Evolutionary conservation across 2,888 invertebrate species (phyloP).

Genomic region (Tiphia femorata): DNA sequence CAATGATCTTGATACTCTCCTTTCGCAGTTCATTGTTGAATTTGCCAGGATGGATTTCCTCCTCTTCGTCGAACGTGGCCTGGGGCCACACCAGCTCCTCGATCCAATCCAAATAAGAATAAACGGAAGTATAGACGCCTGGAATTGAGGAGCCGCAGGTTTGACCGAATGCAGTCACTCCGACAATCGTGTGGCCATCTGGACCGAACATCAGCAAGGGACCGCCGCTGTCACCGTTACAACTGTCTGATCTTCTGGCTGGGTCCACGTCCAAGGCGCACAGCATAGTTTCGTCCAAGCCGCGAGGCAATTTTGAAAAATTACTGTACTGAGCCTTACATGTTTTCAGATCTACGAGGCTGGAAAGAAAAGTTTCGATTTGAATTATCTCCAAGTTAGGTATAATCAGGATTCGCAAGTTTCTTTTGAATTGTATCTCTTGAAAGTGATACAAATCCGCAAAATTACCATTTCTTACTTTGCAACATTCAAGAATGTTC

Average conservation of each 20-base stretch:
- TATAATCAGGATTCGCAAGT: not conserved
- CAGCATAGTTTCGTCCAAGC: constrained; percentile 52
- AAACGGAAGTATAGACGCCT: constrained; percentile 57
- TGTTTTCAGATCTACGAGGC: constrained; percentile 41
- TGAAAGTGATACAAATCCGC: too few relatives aligned
- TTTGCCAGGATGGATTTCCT: too few relatives aligned
- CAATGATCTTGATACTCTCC: too few relatives aligned
- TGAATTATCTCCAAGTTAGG: not conserved
- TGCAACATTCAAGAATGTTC: too few relatives aligned
- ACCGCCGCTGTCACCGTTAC: constrained; percentile 62
- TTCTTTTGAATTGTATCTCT: too few relatives aligned
- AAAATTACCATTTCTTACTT: too few relatives aligned
- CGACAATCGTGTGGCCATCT: constrained; percentile 45
- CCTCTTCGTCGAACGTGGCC: not conserved
- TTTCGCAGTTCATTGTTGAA: too few relatives aligned
- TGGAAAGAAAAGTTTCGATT: constrained; percentile 22
- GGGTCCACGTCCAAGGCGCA: constrained; percentile 52
- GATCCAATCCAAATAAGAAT: constrained; percentile 60
- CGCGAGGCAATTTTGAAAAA: constrained; percentile 44
- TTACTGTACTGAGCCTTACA: constrained; percentile 43
- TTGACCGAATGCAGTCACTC: constrained; percentile 59
- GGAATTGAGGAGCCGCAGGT: constrained; percentile 54
- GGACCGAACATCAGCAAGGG: constrained; percentile 50
- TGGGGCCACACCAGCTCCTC: constrained; percentile 56
- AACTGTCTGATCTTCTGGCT: constrained; percentile 50